Base-by-base conservation (phyloP, 2,113 vertebrate species). In the Poeciliopsis turrubarensis region DNA sequence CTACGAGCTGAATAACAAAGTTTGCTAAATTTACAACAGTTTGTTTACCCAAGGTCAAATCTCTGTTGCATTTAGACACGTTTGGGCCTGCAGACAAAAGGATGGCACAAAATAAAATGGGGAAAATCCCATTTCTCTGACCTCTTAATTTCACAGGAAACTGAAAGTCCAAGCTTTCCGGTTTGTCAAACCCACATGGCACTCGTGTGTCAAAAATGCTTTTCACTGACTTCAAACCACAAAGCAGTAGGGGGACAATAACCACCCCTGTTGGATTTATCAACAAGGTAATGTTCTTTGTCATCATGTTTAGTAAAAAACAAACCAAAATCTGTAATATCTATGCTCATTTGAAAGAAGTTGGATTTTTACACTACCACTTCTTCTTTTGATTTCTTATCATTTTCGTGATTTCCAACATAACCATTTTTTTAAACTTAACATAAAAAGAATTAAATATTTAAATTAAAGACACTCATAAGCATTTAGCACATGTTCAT, bases 61-160 rank as follows among this genome's bases (percentile, higher is more conserved):
- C 11, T 26, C 32, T 74, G 32, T 30, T 1, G 0, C 29, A 19
- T 30, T 65, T 17, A 19, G 26, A 37, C 7, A n/a, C 25, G 26
- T 14, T 41, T 25, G 7, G 13, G 1, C 68, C 2, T 25, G 3
- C n/a, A 17, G n/a, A 27, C 2, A 29, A 26, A 41, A 26, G 27
- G n/a, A 67, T 14, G 17, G 1, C 22, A 41, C 6, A 54, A 10
- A n/a, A 17, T 65, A 64, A 65, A 66, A 39, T 26, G 68, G 41
- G 74, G 72, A 79, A 78, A 76, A 72, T 80, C 54, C 77, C 60
- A 65, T 75, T 81, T 83, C 73, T 85, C 80, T 85, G 62, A 77
- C 70, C 34, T 32, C 34, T 60, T 79, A 44, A 84, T 82, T 86
- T 89, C 85, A 79, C 57, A 76, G 83, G 76, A 83, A 87, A 83